A percentile compares a stretch with the other conserved stretches of the same genome.
Conservation (phyloP, 2,888 invertebrate species). For the Microchrysa polita region DNA sequence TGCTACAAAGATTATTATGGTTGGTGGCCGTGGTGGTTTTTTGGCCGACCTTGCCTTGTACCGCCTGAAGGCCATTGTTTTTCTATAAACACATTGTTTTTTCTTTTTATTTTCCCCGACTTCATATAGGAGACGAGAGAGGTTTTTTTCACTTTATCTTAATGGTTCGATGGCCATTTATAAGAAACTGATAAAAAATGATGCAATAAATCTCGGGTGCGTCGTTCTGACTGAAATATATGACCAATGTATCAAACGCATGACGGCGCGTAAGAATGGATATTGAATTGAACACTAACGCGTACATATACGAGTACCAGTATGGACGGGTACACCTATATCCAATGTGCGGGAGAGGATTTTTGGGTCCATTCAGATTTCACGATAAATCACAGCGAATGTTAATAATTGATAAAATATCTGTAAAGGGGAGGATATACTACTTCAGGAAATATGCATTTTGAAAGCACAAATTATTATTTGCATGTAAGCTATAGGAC, state of each 20-base stretch:
- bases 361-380: no score
- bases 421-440: conserved; percentile 23
- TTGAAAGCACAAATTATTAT: conserved; percentile 46
- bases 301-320: no score
- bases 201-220: conserved; percentile 47
- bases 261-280: no score
- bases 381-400: conserved; percentile 45
- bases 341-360: no score
- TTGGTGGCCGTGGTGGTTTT: neutral
- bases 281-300: no score
- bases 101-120: no score
- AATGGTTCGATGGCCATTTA: conserved; percentile 49
- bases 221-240: conserved; percentile 25
- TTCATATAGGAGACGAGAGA: neutral
- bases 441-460: conserved; percentile 43
- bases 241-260: conserved; percentile 22
- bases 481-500: conserved; percentile 40
- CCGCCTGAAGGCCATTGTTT: conserved; percentile 45
- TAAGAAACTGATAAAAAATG: conserved; percentile 49
- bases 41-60: conserved; percentile 33
- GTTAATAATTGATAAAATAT: conserved; percentile 49
- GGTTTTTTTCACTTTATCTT: conserved; percentile 46
- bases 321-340: no score
- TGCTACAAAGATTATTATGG: no score
- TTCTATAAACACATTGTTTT: conserved; percentile 44